Base-by-base conservation (phyloP, 2,797 vertebrate genomes). In the Lates japonicus region DNA sequence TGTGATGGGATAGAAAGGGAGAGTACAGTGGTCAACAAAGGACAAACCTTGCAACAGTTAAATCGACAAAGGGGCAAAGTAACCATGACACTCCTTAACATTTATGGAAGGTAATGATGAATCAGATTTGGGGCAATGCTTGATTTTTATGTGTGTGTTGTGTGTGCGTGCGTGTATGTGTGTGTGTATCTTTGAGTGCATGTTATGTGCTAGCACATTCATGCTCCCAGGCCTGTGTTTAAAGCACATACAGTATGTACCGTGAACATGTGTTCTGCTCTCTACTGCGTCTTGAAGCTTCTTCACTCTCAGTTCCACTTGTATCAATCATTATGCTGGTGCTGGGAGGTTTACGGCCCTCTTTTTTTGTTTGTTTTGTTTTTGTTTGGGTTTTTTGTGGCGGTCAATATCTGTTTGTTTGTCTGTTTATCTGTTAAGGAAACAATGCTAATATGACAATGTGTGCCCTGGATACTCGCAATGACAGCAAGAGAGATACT, bases 391-490 rank as follows among this genome's bases (percentile, higher is more conserved):
- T 37, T 66, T 74, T 37, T 60, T 74, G 58, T 78, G 29, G 44
- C 13, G 2, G 35, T 78, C 42, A 59, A 70, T 74, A 58, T 74
- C 12, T 67, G 74, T 85, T 51, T 79, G 75, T 73, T 62, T 71
- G 66, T 85, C 46, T 84, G 74, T 90, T 58, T 81, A 39, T 86
- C 57, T 74, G 71, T 83, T 57, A 70, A 44, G 70, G 22, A 80
- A 57, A 74, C 58, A 39, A 82, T 75, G 70, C 66, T 86, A 74
- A 69, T 86, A 63, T 86, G 90, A 94, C 93, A 92, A 93, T 87
- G 91, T 92, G 87, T 91, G 93, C 85, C 92, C 93, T 92, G 90
- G 88, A 93, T 90, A 90, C 90, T 91, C 76, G 86, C 89, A 91
- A 91, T 46, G 67, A 76, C 86, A 87, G 69, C 82, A 82, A 83